Evolutionary conservation across 2,797 vertebrate species (phyloP).

Genomic region (Lepus oiostolus): DNA sequence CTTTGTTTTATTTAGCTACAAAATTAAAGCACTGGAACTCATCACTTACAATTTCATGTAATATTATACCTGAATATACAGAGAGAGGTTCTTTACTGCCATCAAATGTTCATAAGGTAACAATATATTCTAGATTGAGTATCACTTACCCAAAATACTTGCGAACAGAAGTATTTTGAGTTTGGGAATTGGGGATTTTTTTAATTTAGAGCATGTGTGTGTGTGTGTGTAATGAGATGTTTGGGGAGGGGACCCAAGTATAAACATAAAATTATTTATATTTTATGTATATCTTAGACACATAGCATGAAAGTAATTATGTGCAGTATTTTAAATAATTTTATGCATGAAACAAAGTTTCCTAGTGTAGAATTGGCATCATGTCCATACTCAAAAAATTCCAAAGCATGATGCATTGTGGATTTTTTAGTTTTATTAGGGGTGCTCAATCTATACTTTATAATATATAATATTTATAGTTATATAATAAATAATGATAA

Average conservation of each 20-base stretch:
- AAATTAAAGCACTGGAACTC: conserved; percentile 68
- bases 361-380: background rate
- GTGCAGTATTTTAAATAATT: background rate
- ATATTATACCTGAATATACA: conserved; percentile 27
- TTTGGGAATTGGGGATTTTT: background rate
- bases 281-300: background rate
- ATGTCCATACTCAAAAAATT: background rate
- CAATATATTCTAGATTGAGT: background rate
- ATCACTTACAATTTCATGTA: conserved; percentile 36
- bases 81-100: background rate
- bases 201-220: background rate
- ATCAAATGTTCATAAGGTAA: background rate
- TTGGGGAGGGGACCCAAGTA: background rate
- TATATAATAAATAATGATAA: background rate
- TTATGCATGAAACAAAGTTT: background rate
- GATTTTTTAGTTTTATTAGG: background rate
- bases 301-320: background rate
- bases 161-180: background rate
- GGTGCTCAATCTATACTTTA: background rate
- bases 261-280: background rate
- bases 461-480: background rate
- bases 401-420: background rate
- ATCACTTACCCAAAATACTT: background rate
- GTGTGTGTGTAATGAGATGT: background rate
- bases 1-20: conserved; percentile 67